A percentile compares a stretch with the other conserved stretches of the same genome.
Conservation (phyloP, 2,113 vertebrate genomes). For the cattle (Bos taurus) region ARS-UCD2.0 NC_037333.1:115269001-115269500, state of each 20-base stretch:
- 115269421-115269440: neutral
- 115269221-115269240: neutral
- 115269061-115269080: neutral
- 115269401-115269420: accelerated
- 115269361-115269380: accelerated
- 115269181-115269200: neutral
- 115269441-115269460: accelerated
- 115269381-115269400: accelerated
- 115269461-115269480: neutral
- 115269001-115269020: too few relatives aligned
- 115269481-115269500: accelerated
- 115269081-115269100: accelerated
- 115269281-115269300: neutral
- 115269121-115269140: too few relatives aligned
- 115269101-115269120: accelerated
- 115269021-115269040: too few relatives aligned
- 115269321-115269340: neutral
- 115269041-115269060: too few relatives aligned
- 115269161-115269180: neutral
- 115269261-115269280: accelerated
- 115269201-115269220: neutral
- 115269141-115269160: accelerated
- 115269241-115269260: neutral
- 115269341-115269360: too few relatives aligned
- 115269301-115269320: neutral